A percentile compares a stretch with the other conserved stretches of the same genome.
Evolutionary conservation across 2,888 invertebrate species (phyloP).

Genomic region (Rhagonycha lutea): DNA sequence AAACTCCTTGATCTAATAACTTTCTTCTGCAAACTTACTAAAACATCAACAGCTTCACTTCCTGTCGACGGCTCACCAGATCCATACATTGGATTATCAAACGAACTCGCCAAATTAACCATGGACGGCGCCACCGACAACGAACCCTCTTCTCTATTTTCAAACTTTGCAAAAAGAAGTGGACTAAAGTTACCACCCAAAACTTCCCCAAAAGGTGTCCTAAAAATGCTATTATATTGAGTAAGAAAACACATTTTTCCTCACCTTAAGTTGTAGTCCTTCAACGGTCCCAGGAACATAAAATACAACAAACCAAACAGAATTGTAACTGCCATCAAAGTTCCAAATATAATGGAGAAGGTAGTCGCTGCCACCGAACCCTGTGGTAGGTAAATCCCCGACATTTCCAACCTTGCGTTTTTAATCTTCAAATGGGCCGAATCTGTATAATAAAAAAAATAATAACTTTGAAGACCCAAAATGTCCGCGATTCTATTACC

Average conservation of each 20-base stretch:
- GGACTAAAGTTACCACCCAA: slow-evolving; percentile 16
- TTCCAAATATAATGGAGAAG: slow-evolving; percentile 33
- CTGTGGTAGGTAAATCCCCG: slow-evolving; percentile 14
- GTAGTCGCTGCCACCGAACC: slow-evolving; percentile 6
- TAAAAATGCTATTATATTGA: slow-evolving; percentile 17
- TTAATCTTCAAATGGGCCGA: neutral
- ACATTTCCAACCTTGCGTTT: neutral
- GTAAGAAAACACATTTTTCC: neutral
- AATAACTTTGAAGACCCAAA: neutral
- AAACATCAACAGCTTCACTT: neutral
- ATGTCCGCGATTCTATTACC: slow-evolving; percentile 1
- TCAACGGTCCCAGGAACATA: slow-evolving; percentile 22
- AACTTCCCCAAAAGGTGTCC: slow-evolving; percentile 22
- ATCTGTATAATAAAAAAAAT: slow-evolving; percentile 6
- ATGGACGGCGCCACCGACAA: slow-evolving; percentile 42
- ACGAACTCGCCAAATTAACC: slow-evolving; percentile 40
- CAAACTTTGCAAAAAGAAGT: slow-evolving; percentile 39
- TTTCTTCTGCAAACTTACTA: neutral
- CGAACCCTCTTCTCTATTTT: slow-evolving; percentile 39
- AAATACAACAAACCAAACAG: slow-evolving; percentile 15
- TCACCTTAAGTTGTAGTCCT: slow-evolving; percentile 15
- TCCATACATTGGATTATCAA: slow-evolving; percentile 46
- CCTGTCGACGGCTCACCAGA: slow-evolving; percentile 13
- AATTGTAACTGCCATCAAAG: slow-evolving; percentile 25
- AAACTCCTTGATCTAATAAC: neutral